Conservation (phyloP, 2,113 vertebrate species). For the Spermophilus dauricus region DNA sequence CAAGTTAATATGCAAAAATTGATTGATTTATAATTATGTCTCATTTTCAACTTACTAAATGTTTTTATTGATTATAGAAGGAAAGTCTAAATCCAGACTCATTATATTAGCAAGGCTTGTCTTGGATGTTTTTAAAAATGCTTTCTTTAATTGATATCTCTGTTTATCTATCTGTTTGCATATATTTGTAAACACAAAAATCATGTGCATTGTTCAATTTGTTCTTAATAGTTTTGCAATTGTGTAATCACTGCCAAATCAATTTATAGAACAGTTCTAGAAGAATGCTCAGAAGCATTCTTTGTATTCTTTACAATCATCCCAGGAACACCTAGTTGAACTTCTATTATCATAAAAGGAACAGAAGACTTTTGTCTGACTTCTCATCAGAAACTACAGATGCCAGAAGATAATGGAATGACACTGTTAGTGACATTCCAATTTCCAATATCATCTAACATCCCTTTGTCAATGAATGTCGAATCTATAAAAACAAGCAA, state of each 20-base stretch:
- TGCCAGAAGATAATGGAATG: background rate
- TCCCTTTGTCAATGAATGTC: background rate
- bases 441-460: background rate
- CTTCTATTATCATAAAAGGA: background rate
- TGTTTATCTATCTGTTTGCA: too few relatives aligned
- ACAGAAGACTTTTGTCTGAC: background rate
- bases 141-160: background rate
- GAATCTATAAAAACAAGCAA: background rate
- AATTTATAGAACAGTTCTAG: background rate
- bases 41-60: constrained; percentile 8
- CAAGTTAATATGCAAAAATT: background rate
- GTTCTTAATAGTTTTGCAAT: background rate
- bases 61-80: background rate
- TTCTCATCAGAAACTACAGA: constrained; percentile 14
- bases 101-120: background rate
- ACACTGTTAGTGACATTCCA: background rate
- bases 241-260: background rate
- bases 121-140: background rate
- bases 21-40: background rate
- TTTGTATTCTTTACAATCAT: background rate
- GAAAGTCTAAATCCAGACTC: background rate
- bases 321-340: background rate
- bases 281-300: background rate
- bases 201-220: background rate
- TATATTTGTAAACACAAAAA: background rate